Evolutionary conservation across 2,113 vertebrate species (phyloP).

Genomic region (Muntiacus reevesi): DNA sequence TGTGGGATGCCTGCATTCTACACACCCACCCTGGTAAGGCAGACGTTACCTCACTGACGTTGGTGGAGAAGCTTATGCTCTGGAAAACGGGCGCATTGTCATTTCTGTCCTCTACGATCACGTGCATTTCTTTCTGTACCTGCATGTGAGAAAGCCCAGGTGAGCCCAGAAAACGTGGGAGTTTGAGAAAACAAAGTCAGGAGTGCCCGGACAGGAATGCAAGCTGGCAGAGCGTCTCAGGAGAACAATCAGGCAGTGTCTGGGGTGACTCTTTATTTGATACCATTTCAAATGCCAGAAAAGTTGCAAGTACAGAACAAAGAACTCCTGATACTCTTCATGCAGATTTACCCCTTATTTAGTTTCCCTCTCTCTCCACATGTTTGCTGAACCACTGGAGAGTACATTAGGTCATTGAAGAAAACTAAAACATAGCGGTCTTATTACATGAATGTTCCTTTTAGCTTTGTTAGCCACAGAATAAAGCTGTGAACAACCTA

Average conservation of each 20-base stretch:
- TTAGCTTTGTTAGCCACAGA: not conserved
- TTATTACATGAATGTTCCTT: not conserved
- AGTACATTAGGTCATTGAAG: not conserved
- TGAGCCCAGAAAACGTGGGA: not conserved
- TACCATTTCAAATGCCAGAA: not conserved
- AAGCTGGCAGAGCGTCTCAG: not conserved
- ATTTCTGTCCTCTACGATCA: conserved; percentile 82
- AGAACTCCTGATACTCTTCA: not conserved
- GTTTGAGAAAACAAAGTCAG: not conserved
- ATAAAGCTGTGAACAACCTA: not conserved
- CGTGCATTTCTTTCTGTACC: accelerated
- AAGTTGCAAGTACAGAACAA: not conserved
- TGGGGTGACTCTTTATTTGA: not conserved
- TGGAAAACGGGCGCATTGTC: conserved; percentile 84
- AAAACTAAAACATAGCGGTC: not conserved
- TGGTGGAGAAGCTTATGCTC: conserved; percentile 63
- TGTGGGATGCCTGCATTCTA: not conserved
- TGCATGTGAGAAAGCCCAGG: conserved; percentile 54
- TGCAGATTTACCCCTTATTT: not conserved
- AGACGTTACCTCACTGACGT: conserved; percentile 82
- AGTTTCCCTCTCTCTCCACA: not conserved
- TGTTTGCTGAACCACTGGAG: not conserved
- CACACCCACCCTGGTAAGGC: not conserved
- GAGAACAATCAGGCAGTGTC: not conserved
- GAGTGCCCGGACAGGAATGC: not conserved